These are phyloP conservation scores for Cynaeus angustus DNA, from an alignment of 2,888 invertebrate genomes.

Conservation along the genomic window DNA sequence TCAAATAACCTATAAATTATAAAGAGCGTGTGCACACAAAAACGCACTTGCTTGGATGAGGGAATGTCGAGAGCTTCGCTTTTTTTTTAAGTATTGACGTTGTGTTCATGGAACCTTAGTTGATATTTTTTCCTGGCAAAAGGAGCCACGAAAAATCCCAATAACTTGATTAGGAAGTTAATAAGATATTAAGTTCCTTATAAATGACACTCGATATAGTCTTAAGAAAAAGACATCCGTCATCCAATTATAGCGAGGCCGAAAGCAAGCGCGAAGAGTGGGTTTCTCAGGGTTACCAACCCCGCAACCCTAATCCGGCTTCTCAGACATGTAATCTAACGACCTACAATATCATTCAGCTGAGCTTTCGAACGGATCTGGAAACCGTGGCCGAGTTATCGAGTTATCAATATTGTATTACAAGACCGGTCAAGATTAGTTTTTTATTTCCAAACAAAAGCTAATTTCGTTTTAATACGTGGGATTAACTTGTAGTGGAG, in stretches of 20 bases:
- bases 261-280: constrained; percentile 58
- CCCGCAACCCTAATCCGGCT: constrained; percentile 66
- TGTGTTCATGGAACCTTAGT: background rate
- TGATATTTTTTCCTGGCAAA: no score
- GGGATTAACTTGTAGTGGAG: constrained; percentile 6
- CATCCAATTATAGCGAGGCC: constrained; percentile 67
- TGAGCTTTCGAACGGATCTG: constrained; percentile 46
- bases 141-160: constrained; percentile 46
- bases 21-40: constrained; percentile 52
- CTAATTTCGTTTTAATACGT: constrained; percentile 8
- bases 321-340: constrained; percentile 65
- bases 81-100: background rate
- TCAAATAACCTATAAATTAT: constrained; percentile 63
- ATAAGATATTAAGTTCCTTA: constrained; percentile 62
- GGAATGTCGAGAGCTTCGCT: constrained; percentile 6
- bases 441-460: constrained; percentile 26
- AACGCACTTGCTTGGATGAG: constrained; percentile 40
- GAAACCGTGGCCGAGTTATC: constrained; percentile 51
- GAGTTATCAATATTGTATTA: constrained; percentile 51
- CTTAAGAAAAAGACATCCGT: constrained; percentile 66
- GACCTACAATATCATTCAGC: constrained; percentile 55
- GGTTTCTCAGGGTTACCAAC: constrained; percentile 67
- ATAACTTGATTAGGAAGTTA: constrained; percentile 53
- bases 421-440: constrained; percentile 38
- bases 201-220: constrained; percentile 68